These are phyloP conservation scores for Saccopteryx bilineata DNA, from an alignment of 2,113 vertebrate genomes.

Conservation along the genomic window DNA sequence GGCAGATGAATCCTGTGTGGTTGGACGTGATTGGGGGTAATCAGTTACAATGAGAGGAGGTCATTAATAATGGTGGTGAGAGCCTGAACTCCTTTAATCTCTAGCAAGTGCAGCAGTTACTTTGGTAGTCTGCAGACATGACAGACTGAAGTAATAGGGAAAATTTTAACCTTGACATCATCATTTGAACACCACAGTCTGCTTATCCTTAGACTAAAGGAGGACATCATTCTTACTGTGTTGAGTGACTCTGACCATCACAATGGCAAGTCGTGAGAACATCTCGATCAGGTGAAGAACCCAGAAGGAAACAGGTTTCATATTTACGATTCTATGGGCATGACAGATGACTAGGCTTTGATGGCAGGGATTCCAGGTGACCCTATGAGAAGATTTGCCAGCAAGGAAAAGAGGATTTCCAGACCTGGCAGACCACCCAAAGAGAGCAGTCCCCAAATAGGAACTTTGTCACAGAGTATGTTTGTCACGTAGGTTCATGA, in stretches of 20 bases:
- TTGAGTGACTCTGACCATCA: background rate
- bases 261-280: background rate
- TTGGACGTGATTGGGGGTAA: conserved; percentile 78
- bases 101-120: background rate
- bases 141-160: background rate
- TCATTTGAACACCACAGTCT: background rate
- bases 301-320: background rate
- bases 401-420: conserved; percentile 3
- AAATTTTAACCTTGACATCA: background rate
- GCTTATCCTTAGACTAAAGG: background rate
- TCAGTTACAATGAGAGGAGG: conserved; percentile 78
- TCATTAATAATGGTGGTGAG: conserved; percentile 75
- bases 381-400: background rate
- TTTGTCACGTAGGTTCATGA: conserved; percentile 73
- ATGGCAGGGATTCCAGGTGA: conserved; percentile 34
- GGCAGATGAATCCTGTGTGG: conserved; percentile 79
- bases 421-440: conserved; percentile 58
- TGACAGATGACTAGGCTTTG: background rate
- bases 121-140: background rate
- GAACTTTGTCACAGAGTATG: conserved; percentile 71
- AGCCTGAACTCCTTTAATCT: conserved; percentile 56
- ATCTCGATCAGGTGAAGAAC: background rate
- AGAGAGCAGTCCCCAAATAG: conserved; percentile 65
- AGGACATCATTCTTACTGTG: background rate
- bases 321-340: background rate